Conservation (phyloP, 2,113 vertebrate genomes). For the Sturnira hondurensis region DNA sequence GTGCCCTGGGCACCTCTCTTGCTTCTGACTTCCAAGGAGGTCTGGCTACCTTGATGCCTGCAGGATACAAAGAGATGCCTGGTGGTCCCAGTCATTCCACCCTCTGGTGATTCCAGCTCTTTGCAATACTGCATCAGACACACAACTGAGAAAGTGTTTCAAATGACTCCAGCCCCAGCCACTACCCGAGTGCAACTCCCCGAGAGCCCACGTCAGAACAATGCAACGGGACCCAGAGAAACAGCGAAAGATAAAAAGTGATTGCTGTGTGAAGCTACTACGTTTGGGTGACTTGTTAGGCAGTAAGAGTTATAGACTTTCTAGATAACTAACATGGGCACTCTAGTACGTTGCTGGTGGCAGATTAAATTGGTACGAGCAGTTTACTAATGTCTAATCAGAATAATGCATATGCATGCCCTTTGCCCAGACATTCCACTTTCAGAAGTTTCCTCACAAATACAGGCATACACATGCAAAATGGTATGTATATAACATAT, state of each 20-base stretch:
- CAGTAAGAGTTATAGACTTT: neutral
- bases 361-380: neutral
- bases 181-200: neutral
- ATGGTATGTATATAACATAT: neutral
- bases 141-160: neutral
- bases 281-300: neutral
- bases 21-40: neutral
- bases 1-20: neutral
- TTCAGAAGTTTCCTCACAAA: neutral
- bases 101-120: neutral
- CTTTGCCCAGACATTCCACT: neutral
- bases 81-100: neutral
- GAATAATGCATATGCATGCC: neutral
- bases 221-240: neutral
- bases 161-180: neutral
- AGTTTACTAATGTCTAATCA: neutral
- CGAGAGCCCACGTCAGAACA: neutral
- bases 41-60: neutral
- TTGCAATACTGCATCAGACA: neutral
- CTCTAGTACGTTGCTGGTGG: neutral
- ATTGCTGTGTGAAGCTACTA: neutral
- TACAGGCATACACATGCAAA: neutral
- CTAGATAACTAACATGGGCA: neutral
- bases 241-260: neutral
- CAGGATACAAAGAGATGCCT: neutral